Percentiles rank a stretch among this genome's conserved stretches.
Evolutionary conservation across 2,113 vertebrate genomes (phyloP).

Genomic region (Callopanchax toddi): DNA sequence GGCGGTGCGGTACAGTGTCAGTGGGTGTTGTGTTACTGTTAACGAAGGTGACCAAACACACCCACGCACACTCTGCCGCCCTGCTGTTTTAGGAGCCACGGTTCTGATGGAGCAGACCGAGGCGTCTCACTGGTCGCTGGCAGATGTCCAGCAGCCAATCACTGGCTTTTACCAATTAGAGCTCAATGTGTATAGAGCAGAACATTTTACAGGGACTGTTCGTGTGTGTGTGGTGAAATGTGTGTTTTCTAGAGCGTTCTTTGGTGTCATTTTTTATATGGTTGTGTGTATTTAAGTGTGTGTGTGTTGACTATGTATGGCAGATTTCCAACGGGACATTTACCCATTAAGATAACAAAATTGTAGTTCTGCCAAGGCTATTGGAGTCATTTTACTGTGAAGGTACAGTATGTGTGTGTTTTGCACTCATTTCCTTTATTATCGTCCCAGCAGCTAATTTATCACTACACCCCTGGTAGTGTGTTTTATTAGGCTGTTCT

Average conservation of each 20-base stretch:
- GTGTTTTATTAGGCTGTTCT: constrained; percentile 15
- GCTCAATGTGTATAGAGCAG: constrained; percentile 7
- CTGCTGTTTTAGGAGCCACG: constrained; percentile 61
- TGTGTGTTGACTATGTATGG: constrained; percentile 4
- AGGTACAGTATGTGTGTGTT: background rate
- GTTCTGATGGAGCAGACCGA: constrained; percentile 43
- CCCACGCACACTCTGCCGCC: constrained; percentile 39
- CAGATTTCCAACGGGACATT: constrained; percentile 19
- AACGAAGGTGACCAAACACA: constrained; percentile 54
- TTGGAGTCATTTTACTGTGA: background rate
- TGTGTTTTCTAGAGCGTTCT: background rate
- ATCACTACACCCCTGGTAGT: constrained; percentile 16
- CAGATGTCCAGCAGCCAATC: constrained; percentile 71
- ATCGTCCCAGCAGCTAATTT: constrained; percentile 25
- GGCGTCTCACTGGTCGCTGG: constrained; percentile 71
- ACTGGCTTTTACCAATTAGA: constrained; percentile 57
- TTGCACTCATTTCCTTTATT: constrained; percentile 10
- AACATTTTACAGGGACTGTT: constrained; percentile 23
- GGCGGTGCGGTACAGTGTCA: constrained; percentile 17
- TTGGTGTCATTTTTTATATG: background rate
- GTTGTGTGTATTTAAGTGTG: constrained; percentile 2
- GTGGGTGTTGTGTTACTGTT: constrained; percentile 17
- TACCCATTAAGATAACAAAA: constrained; percentile 25
- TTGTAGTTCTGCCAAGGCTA: constrained; percentile 5
- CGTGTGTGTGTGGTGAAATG: background rate